Percentiles rank a stretch among this genome's conserved stretches.
phyloP scores from a whole-genome alignment of 2,888 invertebrate genomes.

The Acleris emargana region DNA sequence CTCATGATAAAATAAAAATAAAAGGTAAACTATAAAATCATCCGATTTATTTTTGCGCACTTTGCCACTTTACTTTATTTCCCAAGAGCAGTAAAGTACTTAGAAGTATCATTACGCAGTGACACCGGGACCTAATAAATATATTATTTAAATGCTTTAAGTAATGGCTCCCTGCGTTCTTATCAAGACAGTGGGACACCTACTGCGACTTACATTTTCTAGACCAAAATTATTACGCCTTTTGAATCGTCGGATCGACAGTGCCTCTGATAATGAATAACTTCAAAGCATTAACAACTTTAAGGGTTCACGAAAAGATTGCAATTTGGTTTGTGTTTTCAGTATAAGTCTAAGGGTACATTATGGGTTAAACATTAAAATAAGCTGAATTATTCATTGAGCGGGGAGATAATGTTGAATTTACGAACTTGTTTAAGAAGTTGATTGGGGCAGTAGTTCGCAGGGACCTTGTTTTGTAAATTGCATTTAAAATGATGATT shows the following conservation, averaged over 20 bases:
- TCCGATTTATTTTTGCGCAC: neutral
- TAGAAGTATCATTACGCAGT: constrained; percentile 11
- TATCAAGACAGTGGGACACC: constrained; percentile 28
- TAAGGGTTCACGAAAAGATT: neutral
- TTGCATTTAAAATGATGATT: neutral
- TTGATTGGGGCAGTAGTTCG: constrained; percentile 4
- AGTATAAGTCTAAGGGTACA: neutral
- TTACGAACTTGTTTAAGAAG: constrained; percentile 11
- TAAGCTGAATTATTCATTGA: constrained; percentile 22
- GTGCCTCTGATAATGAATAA: neutral
- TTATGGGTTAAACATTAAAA: neutral
- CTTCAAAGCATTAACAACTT: neutral
- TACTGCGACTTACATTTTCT: constrained; percentile 33
- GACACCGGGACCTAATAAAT: constrained; percentile 22
- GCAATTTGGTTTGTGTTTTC: neutral
- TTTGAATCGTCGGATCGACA: constrained; percentile 7
- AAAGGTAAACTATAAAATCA: no score
- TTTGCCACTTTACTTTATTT: constrained; percentile 4
- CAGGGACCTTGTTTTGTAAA: neutral
- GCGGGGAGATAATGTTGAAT: constrained; percentile 15
- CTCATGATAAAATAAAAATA: no score
- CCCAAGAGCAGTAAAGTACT: constrained; percentile 12
- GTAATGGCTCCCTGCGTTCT: constrained; percentile 20
- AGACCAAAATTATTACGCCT: constrained; percentile 28
- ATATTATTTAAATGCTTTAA: constrained; percentile 27